Evolutionary conservation across 2,113 vertebrate genomes (phyloP), one percentile per base, ranked within the genome.

Genomic region (Seriola dumerili): DNA sequence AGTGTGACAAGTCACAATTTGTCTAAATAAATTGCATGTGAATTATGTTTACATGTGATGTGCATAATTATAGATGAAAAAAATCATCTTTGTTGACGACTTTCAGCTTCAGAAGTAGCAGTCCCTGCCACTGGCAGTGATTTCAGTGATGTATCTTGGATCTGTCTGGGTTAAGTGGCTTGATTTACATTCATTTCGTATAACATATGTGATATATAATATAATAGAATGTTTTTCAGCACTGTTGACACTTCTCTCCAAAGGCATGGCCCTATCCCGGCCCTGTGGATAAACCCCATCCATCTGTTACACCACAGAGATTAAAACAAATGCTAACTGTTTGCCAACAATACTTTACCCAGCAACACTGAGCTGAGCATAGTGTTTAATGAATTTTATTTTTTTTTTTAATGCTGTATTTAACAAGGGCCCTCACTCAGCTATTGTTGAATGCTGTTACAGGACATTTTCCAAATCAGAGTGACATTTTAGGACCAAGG

Each of bases 401-500:
- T 13, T 25, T 36, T 32, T 29, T 19, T 46, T 29, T 2, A 42
- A 42, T 11, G 9, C 19, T 34, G 50, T n/a, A 32, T 12, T 32
- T 29, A 21, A n/a, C 8, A 0, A 17, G 25, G 17, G 38, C 61
- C 36, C 21, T 54, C 19, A 55, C 21, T 54, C 19, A 55, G 19
- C 29, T n/a, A 23, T 25, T 34, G n/a, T 25, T 36, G 13, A 42
- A 25, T 17, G 21, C 19, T 62, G 44, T 52, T 19, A 61, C 16
- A 9, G n/a, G 42, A 42, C n/a, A 29, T 11, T 69, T 17, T 21
- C 17, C 11, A 32, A 76, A 83, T 72, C 46, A 83, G 68, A 83
- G 48, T 72, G 78, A 84, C 80, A 90, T 89, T 84, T 85, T 32
- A 48, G 11, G 6, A 63, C 46, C 36, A 66, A 10, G 5, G 21